Conservation (phyloP, 2,888 invertebrate species). For the Cosmia pyralina region DNA sequence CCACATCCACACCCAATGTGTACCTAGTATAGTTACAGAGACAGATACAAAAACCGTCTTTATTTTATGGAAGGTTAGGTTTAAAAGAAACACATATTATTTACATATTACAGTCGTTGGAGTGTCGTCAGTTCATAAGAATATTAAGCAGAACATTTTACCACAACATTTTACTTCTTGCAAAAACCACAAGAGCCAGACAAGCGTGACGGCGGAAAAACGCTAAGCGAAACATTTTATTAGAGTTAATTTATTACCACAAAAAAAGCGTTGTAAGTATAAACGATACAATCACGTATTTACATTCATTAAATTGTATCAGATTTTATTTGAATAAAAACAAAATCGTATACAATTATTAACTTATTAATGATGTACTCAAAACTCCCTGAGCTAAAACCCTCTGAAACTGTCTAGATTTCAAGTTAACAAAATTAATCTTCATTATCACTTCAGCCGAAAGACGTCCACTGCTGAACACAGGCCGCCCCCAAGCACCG, state of each 20-base stretch:
- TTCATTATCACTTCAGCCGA: background rate
- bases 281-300: conserved; percentile 39
- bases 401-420: no score
- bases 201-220: conserved; percentile 38
- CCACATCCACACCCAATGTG: background rate
- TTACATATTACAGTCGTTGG: conserved; percentile 13
- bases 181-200: conserved; percentile 46
- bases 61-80: background rate
- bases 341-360: background rate
- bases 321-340: conserved; percentile 28
- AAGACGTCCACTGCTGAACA: no score
- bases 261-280: conserved; percentile 34
- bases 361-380: no score
- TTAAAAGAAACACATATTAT: conserved; percentile 10
- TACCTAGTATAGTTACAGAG: no score
- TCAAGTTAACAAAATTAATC: conserved; percentile 8
- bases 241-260: conserved; percentile 39
- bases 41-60: background rate
- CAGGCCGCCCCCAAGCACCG: no score
- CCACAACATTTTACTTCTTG: conserved; percentile 37
- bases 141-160: conserved; percentile 22
- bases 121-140: conserved; percentile 14
- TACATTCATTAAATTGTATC: conserved; percentile 17
- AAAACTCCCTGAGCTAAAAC: no score
- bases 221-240: conserved; percentile 38